phyloP scores from a whole-genome alignment of 2,113 vertebrate genomes.

The Caretta caretta region DNA sequence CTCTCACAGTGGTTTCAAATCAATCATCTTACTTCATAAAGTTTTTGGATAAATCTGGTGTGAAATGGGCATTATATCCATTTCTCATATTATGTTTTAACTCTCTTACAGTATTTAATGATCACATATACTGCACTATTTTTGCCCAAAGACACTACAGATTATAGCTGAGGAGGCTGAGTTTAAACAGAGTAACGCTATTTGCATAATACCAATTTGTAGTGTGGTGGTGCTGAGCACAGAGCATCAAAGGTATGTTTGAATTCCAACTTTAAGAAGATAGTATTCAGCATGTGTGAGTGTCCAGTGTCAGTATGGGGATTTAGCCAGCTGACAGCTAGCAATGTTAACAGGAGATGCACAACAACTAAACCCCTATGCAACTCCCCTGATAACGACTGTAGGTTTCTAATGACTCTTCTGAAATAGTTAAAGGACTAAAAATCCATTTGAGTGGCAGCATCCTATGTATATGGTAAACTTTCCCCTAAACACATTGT shows the following conservation, averaged over 20 bases:
- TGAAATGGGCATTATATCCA: background rate
- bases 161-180: background rate
- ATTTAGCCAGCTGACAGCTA: background rate
- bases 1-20: background rate
- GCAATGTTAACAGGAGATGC: background rate
- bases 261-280: background rate
- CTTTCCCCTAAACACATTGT: background rate
- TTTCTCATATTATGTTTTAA: background rate
- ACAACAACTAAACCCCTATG: background rate
- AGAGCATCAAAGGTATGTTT: background rate
- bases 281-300: background rate
- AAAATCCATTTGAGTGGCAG: constrained; percentile 34
- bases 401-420: constrained; percentile 24
- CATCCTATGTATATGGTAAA: background rate
- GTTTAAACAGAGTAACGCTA: background rate
- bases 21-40: background rate
- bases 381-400: constrained; percentile 26
- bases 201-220: background rate
- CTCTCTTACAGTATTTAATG: background rate
- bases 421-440: constrained; percentile 34
- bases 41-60: background rate
- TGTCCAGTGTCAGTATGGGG: background rate
- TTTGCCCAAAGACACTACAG: background rate
- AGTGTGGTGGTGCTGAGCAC: background rate
- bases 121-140: background rate